These are phyloP conservation scores for Biston stratarius DNA, from an alignment of 2,888 invertebrate species.

Conservation along the genomic window DNA sequence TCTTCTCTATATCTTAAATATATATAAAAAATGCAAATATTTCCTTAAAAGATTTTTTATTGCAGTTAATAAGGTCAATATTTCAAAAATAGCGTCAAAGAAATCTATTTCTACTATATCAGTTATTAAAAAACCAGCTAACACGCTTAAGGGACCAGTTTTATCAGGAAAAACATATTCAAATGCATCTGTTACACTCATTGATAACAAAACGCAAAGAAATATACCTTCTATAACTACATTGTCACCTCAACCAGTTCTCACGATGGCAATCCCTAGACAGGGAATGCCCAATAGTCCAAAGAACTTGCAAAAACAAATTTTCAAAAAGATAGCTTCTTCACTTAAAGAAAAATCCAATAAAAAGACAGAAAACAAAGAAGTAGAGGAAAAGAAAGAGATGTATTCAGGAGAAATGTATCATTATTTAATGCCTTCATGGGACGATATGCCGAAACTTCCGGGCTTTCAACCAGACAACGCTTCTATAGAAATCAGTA, in stretches of 20 bases:
- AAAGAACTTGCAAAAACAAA: too few species aligned
- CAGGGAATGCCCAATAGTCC: neutral
- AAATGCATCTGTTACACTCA: neutral
- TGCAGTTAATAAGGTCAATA: too few species aligned
- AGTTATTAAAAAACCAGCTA: neutral
- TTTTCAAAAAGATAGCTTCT: neutral
- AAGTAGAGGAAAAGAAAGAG: neutral
- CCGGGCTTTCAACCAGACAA: neutral
- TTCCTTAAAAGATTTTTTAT: too few species aligned
- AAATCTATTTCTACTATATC: neutral
- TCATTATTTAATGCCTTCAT: neutral
- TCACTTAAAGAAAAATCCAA: neutral
- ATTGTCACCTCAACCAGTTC: neutral
- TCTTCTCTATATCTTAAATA: too few species aligned
- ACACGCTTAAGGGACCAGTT: neutral
- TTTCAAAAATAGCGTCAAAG: neutral
- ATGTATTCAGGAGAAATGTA: neutral
- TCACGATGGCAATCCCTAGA: neutral
- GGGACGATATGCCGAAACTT: conserved; percentile 15
- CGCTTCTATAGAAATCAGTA: neutral
- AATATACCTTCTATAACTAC: too few species aligned
- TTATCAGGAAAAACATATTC: neutral
- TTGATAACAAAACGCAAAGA: neutral
- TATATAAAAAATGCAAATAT: too few species aligned
- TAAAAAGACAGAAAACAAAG: too few species aligned